Conservation (phyloP, 2,888 invertebrate species). For the Drosophila nigricruria region DNA sequence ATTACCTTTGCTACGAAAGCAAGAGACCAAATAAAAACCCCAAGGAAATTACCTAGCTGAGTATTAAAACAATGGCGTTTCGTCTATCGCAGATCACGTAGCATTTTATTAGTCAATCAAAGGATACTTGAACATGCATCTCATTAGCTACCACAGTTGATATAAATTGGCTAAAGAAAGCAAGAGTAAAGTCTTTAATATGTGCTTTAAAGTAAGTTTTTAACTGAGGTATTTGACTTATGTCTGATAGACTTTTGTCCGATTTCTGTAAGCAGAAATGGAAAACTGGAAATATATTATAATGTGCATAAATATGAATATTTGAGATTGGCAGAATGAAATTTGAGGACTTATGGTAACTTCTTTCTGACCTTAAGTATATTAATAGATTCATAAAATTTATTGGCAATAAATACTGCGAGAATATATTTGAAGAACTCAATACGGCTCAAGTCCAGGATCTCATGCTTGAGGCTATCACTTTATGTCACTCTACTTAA, state of each 20-base stretch:
- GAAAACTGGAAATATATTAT: too few species aligned
- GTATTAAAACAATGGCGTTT: conserved; percentile 62
- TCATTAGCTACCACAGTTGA: conserved; percentile 46
- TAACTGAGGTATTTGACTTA: neutral
- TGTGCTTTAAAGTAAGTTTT: neutral
- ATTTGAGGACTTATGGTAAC: too few species aligned
- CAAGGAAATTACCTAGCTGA: conserved; percentile 62
- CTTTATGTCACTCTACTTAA: neutral
- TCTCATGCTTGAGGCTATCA: too few species aligned
- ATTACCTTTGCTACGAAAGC: conserved; percentile 67
- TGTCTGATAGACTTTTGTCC: too few species aligned
- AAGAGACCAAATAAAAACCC: conserved; percentile 38
- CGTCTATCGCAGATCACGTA: conserved; percentile 79
- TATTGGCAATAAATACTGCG: neutral
- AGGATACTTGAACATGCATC: conserved; percentile 74
- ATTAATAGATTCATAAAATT: neutral
- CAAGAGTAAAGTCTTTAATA: neutral
- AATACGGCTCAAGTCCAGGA: neutral
- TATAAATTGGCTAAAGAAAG: neutral
- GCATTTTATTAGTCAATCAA: conserved; percentile 85
- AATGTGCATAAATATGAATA: neutral
- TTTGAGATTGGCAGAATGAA: neutral
- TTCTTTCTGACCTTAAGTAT: too few species aligned
- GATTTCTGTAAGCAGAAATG: too few species aligned
- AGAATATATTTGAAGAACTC: neutral